Evolutionary conservation across 1,140 invertebrate genomes (phyloP).

Genomic region (Cryptotermes secundus): DNA sequence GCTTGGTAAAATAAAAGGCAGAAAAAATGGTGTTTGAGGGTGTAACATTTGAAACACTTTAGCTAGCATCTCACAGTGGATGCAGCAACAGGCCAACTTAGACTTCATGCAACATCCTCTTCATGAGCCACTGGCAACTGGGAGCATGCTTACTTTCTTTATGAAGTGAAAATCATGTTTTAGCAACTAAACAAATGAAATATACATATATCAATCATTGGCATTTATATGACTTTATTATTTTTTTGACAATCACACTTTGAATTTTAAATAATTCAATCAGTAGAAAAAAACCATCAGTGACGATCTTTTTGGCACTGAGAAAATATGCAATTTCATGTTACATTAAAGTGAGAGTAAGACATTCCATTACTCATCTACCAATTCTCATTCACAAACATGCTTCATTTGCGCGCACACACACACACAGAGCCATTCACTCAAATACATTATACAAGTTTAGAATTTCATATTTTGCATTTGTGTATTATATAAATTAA

Average conservation of each 20-base stretch:
- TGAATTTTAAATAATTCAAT: constrained; percentile 23
- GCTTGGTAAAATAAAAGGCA: not conserved
- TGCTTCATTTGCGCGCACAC: not conserved
- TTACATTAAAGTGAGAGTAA: not conserved
- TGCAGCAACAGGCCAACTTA: not conserved
- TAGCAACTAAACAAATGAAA: not conserved
- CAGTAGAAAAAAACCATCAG: not conserved
- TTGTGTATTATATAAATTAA: not conserved
- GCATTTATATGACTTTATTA: constrained; percentile 15
- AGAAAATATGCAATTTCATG: not conserved
- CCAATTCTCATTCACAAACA: not conserved
- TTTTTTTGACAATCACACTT: constrained; percentile 28
- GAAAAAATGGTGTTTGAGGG: too few species aligned
- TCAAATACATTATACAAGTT: too few species aligned
- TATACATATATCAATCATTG: not conserved
- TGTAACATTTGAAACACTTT: not conserved
- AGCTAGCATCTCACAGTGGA: too few species aligned
- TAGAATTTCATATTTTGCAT: not conserved
- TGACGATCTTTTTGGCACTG: constrained; percentile 13
- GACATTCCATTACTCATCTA: not conserved
- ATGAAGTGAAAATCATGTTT: not conserved
- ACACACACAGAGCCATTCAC: too few species aligned
- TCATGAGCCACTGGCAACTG: not conserved
- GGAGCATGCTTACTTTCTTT: not conserved
- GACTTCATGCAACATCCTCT: not conserved